Evolutionary conservation across 2,888 invertebrate species (phyloP), one percentile per base, ranked within the genome.

Genomic region (Steinernema scapterisci): DNA sequence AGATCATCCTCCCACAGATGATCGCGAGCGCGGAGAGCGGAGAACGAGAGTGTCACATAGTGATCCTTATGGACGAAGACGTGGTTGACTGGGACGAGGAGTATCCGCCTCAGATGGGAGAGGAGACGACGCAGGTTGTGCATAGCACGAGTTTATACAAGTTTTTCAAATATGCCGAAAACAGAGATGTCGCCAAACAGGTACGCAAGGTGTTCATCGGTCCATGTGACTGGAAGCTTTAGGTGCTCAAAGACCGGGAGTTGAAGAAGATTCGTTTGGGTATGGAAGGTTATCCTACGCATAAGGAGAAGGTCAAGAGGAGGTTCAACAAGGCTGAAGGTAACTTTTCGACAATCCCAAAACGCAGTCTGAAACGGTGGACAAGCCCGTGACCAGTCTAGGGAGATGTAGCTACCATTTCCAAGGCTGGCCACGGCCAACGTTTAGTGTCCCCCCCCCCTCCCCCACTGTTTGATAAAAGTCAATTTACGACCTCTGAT

Each of bases 151-250:
- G 80, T 75, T 89, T 89, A 38, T 95, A 97, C 88, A 91, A 97
- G 81, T 99, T 97, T 90, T 99, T 99, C 91, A 97, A 97, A 88
- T 99, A 99, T 89, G 97, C 99, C 79, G 99, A 99, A 89, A 99
- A 99, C 88, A 91, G 99, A 72, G 99, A 99, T 88, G 97, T 99
- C 6, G 99, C 99, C 7, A 99, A 99, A 87, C 95, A 95, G 79
- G 82, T 82, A 27, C 6, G 70, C 7, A 51, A 48, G 13, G n/a
- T 23, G 21, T 46, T 74, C 73, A n/a, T 0, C 38, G 9, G 13
- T 16, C 3, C 3, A 52, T 72, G 19, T 38, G 13, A 13, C 63
- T 6, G 82, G 82, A 88, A n/a, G 16, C 48, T 77, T 52, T 27
- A 82, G 80, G 97, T 99, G 31, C 92, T 99, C 91, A 97, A 97